Evolutionary conservation across 2,797 vertebrate genomes (phyloP), one percentile per base, ranked within the genome.

Genomic region (Melanotaenia parkinsoni): DNA sequence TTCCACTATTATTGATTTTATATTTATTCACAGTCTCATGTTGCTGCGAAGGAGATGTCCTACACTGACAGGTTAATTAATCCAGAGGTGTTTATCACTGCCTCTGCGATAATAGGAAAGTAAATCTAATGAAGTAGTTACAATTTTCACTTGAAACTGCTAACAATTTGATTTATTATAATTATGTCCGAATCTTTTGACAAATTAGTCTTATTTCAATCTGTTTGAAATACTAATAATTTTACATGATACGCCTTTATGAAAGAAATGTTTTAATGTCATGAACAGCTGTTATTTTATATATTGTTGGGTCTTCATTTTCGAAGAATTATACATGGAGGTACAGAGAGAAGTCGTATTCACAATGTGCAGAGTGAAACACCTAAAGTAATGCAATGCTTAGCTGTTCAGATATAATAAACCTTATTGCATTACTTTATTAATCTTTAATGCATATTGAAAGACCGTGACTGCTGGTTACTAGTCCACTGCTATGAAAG

Each of bases 1-100:
- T 89, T 86, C 80, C 72, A 77, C 51, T 32, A 7, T 68, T 85
- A 89, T 88, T 89, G 87, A 90, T 89, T 90, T 50, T 69, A 56
- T 66, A 50, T 85, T 86, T 72, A 76, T 84, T 77, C 77, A 37
- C 73, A 73, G 67, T 59, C 64, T 68, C 54, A 63, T 85, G 78
- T 67, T 72, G 62, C 50, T 73, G 68, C 70, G 33, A 59, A 75
- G 67, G 53, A 58, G 7, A 72, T 82, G 72, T 72, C 58, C 68
- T 63, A 33, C 38, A 2, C 63, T 64, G 69, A 77, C 79, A 84
- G 74, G 73, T 83, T 88, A 90, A 90, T 93, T 90, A 87, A 86
- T 89, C 82, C 75, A 40, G 65, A 56, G 58, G 67, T 81, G 80
- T 87, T 89, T 81, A 84, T 82, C 57, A 7, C 53, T 4, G 56